Base-by-base conservation (phyloP, 2,113 vertebrate genomes). In the Ahaetulla prasina region DNA sequence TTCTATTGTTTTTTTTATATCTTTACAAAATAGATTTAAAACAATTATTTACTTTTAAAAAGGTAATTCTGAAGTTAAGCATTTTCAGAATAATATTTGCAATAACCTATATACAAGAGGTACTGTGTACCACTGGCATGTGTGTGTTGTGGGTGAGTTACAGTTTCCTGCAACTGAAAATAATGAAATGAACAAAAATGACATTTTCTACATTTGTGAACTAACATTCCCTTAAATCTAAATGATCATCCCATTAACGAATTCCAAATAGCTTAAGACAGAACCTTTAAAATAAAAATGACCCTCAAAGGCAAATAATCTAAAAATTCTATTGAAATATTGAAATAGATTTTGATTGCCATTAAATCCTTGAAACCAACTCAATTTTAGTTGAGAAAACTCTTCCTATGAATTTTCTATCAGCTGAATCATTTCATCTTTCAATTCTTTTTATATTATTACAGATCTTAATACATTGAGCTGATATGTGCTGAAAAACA, bases 11-110 rank as follows among this genome's bases (percentile, higher is more conserved):
- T 97, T n/a, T 89, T 97, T 98, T 98, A 98, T 98, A 98, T 98
- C 97, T 98, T 98, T 98, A 98, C 98, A 98, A 98, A 98, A 98
- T 98, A 98, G 98, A 98, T 98, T 98, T 98, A 97, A 98, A 98
- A 98, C 98, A 98, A 98, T 98, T 97, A 98, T 98, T 98, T 98
- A 98, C 97, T 98, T 98, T 98, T 98, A 98, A 98, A 98, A 98
- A 98, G 96, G 97, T 97, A 97, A 98, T 98, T 98, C 96, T 98
- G 98, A 98, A 98, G 97, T 98, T 98, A 97, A 97, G 97, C 97
- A 98, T 98, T 97, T 92, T 98, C 97, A 97, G 97, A 98, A 98
- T 97, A 98, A 97, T 98, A 98, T 98, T 98, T 98, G 98, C 97
- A 98, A 98, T 97, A 98, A 98, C 97, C 97, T 98, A 98, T 98